Evolutionary conservation across 2,888 invertebrate species (phyloP), one percentile per base, ranked within the genome.

Genomic region (Xestia xanthographa): DNA sequence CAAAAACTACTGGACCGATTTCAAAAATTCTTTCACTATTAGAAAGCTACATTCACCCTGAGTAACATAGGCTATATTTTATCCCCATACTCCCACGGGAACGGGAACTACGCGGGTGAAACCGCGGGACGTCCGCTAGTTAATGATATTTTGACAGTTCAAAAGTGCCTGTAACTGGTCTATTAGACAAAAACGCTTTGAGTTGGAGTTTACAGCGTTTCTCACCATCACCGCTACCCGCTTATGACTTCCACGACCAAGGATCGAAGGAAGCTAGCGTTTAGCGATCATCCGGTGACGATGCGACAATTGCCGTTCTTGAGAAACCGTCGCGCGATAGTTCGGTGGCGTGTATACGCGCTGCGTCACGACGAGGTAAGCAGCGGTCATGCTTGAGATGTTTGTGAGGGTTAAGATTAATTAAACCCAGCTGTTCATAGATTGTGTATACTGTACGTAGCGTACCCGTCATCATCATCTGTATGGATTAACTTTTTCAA

Each of bases 181-280:
- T 9, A 8, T 29, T 29, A 29, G 58, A 58, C 29, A 58, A 17
- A 58, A 29, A 17, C 1, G 9, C 29, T 58, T 29, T 29, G 9
- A 29, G 26, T 8, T 58, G 17, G 17, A 29, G 0, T 60, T 60
- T 11, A 8, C 20, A 60, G 29, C 58, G 17, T 58, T 20, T 20
- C 34, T 34, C 9, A 1, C 20, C 12, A 29, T n/a, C 12, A n/a
- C 8, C 63, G 79, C 75, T 48, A 11, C 20, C 5, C 34, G 41
- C 76, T 79, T 53, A 43, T 86, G 43, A 56, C 85, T 91, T 88
- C 63, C 22, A 69, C 83, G 80, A 65, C 5, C 29, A 50, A 78
- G 29, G 72, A 79, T 53, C n/a, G 68, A 78, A 92, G 94, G 94
- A 94, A 92, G 88, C 80, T 75, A 82, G 83, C 91, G 92, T 92